Evolutionary conservation across 53 echinoderm and acorn worm species (phyloP), one percentile per base, ranked within the genome.

Genomic region (Paracentrotus lividus): DNA sequence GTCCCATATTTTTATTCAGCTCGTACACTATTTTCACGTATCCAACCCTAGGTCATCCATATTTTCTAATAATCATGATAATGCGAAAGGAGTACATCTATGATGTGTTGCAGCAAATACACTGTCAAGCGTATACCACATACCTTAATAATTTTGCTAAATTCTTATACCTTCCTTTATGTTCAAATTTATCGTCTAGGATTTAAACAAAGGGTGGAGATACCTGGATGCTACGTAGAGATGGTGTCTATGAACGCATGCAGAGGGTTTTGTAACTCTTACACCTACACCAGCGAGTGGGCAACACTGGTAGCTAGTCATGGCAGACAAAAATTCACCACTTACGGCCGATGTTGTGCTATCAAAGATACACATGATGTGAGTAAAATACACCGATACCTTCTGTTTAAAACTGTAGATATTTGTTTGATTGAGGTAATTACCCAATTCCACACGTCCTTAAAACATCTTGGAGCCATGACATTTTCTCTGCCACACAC

Each of bases 341-440:
- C 98, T 2, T 34, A 88, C 23, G 98, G 98, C 10, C 78, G 64
- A 23, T 97, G 98, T 64, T 97, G 98, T 64, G 77, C 96, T 8
- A 96, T 97, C 49, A 49, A 85, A 84, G 93, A 93, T 44, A 97
- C 98, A 43, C 98, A 97, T 57, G 95, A 97, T 23, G 98, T 97
- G 93, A 95, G 97, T 88, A 21, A 10, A 24, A 0, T 2, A 29
- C 10, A 64, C 31, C 31, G 16, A 64, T 6, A 59, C 59, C 54
- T 54, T 54, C 54, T 29, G 29, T 29, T 3, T 14, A 24, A 65
- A 65, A 4, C 0, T 10, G 16, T 29, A 65, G 9, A 27, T 65
- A 65, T n/a, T n/a, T n/a, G n/a, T n/a, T n/a, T n/a, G 12, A 65
- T 29, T 8, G 29, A 65, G 24, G 54, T 18, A 54, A 54, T 1